These are phyloP conservation scores for Ceuthmochares aereus DNA, from an alignment of 2,113 vertebrate species.

Conservation along the genomic window DNA sequence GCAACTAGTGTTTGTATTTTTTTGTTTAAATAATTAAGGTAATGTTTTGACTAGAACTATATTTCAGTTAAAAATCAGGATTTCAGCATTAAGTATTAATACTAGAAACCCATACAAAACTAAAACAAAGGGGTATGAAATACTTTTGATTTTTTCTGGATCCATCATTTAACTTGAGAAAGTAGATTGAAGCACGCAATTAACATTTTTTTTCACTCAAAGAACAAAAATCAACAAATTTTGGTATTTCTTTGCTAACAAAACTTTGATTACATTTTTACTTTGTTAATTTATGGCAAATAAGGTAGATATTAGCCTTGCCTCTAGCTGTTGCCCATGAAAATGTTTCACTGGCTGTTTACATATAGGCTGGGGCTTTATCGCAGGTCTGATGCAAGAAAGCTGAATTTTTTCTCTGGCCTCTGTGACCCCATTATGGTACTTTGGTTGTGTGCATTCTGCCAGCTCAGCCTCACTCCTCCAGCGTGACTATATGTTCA, in stretches of 20 bases:
- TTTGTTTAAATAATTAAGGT: neutral
- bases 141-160: neutral
- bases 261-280: neutral
- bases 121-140: neutral
- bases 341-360: conserved; percentile 54
- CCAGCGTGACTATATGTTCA: neutral
- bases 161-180: neutral
- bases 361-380: conserved; percentile 51
- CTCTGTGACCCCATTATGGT: conserved; percentile 58
- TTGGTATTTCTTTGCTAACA: neutral
- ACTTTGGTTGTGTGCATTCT: conserved; percentile 54
- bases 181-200: neutral
- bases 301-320: neutral
- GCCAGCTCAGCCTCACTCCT: conserved; percentile 56
- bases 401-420: conserved; percentile 57
- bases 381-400: conserved; percentile 69
- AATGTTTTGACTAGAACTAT: neutral
- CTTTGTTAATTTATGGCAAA: neutral
- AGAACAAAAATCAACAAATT: neutral
- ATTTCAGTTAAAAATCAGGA: neutral
- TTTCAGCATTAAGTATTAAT: neutral
- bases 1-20: neutral
- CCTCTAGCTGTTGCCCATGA: conserved; percentile 30
- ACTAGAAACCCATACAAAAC: neutral
- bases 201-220: neutral